These are phyloP conservation scores for Microtus ochrogaster DNA, from an alignment of 2,113 vertebrate genomes.

Conservation along the genomic window DNA sequence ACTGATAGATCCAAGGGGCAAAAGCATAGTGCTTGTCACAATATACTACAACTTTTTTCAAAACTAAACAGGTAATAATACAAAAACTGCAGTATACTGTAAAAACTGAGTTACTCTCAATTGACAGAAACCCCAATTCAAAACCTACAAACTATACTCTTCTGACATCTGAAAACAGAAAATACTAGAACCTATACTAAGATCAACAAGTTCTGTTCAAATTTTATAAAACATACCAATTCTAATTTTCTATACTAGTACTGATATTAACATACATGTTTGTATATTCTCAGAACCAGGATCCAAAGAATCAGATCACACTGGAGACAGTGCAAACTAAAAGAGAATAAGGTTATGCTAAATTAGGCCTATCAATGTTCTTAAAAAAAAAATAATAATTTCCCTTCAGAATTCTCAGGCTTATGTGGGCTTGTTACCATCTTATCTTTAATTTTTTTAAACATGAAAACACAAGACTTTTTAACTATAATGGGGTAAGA, in stretches of 20 bases:
- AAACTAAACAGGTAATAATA: slow-evolving; percentile 35
- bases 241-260: slow-evolving; percentile 48
- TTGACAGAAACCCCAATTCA: not conserved
- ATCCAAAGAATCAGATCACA: not conserved
- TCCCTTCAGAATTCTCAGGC: not conserved
- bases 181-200: slow-evolving; percentile 8
- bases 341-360: not conserved
- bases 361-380: too few relatives aligned
- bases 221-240: not conserved
- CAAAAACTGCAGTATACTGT: not conserved
- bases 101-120: slow-evolving; percentile 12
- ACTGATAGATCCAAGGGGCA: not conserved
- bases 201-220: not conserved
- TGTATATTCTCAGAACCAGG: not conserved
- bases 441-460: slow-evolving; percentile 12
- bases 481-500: not conserved
- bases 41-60: slow-evolving; percentile 1
- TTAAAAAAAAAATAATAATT: too few relatives aligned
- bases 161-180: slow-evolving; percentile 41
- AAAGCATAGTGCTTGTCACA: not conserved
- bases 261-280: not conserved
- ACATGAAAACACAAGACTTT: not conserved
- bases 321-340: not conserved
- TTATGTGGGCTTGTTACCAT: not conserved
- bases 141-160: slow-evolving; percentile 16